Base-by-base conservation (phyloP, 2,888 invertebrate species). In the Drosophila greeni region DNA sequence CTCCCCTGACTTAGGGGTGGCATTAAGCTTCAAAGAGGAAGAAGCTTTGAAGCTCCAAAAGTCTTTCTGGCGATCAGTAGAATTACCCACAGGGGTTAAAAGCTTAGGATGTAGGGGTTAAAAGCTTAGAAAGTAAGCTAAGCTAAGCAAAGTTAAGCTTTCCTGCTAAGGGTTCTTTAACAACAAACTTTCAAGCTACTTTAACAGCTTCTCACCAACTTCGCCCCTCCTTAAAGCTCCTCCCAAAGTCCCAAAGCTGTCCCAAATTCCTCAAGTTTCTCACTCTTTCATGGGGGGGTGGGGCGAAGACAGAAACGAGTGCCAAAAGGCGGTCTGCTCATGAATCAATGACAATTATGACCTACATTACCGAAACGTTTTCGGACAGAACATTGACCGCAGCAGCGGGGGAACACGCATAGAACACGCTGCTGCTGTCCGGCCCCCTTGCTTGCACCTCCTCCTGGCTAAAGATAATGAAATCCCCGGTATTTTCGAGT, bases 221-320 rank as follows among this genome's bases (percentile, higher is more conserved):
- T 1, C 7, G 8, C 31, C 45, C 31, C 45, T 47, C 29, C 45
- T 20, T 20, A 31, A 45, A 45, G 47, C 43, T 7, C 16, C 16
- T 7, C 16, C 18, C 14, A 2, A 9, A 45, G 45, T 74, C 49
- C 70, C 70, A 51, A 72, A 70, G 45, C 47, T 70, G 72, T 67
- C 66, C 60, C 56, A 80, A 72, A 20, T 31, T 34, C 11, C 24
- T 6, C n/a, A 14, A 20, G 23, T 33, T 9, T 37, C 24, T 18
- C 16, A 31, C 18, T 14, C 29, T 2, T 5, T n/a, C 5, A 5
- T 18, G 5, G 42, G 4, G n/a, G 23, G 5, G 2, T 4, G 1
- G 9, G 2, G 26, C 20, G 20, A 2, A 5, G 24, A 14, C n/a
- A 5, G 5, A 0, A 37, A 18, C 11, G 37, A 11, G 18, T 36